Evolutionary conservation across 2,113 vertebrate genomes (phyloP).

Genomic region (Riparia riparia): DNA sequence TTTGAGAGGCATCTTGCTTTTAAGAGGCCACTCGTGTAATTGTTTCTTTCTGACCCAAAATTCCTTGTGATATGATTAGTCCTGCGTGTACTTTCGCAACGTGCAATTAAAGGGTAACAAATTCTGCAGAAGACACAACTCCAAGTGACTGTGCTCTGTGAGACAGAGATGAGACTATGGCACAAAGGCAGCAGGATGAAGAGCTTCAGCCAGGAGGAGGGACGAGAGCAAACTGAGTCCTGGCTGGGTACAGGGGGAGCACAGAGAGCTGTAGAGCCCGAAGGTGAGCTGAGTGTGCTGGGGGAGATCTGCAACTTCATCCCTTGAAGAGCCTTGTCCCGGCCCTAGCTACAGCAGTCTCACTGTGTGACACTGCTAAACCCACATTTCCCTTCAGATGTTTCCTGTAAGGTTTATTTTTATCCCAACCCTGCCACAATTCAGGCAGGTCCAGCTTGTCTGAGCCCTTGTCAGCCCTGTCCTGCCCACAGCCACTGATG

Average conservation of each 20-base stretch:
- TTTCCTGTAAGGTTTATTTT: background rate
- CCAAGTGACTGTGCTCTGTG: background rate
- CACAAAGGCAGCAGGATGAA: background rate
- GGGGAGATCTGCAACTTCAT: background rate
- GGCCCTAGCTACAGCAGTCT: background rate
- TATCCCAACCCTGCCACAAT: rapidly evolving
- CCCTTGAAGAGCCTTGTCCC: no score
- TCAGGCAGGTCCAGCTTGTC: background rate
- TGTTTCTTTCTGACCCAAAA: background rate
- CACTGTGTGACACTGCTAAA: background rate
- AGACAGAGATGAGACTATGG: background rate
- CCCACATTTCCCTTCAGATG: background rate
- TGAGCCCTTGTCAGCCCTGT: background rate
- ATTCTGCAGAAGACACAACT: background rate
- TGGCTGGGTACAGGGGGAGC: no score
- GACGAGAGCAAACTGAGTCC: background rate
- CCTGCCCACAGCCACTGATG: background rate
- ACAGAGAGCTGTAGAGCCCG: rapidly evolving
- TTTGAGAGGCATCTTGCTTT: background rate
- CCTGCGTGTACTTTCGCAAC: background rate
- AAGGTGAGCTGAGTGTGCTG: background rate
- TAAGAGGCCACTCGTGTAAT: background rate
- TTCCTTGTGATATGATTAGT: background rate
- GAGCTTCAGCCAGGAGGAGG: background rate
- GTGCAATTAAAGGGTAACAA: background rate